Evolutionary conservation across 92 coral and sea anemone genomes (phyloP).

Genomic region (Bergia puertoricense): DNA sequence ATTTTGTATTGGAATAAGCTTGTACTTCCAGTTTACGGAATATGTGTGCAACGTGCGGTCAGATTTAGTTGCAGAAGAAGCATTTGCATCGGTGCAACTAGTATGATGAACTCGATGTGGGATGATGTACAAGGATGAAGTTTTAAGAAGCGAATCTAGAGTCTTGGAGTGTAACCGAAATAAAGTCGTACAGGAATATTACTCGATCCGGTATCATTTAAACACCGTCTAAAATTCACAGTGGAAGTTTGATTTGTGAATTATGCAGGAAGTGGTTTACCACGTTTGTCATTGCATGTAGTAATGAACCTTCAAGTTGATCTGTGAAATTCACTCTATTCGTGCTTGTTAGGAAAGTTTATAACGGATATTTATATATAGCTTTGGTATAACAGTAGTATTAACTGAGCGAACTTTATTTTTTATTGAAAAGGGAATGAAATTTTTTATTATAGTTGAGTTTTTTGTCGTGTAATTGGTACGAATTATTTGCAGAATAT

Average conservation of each 20-base stretch:
- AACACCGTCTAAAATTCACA: neutral
- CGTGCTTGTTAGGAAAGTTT: neutral
- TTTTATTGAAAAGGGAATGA: neutral
- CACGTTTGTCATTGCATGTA: neutral
- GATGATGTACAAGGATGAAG: no score
- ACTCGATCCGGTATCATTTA: no score
- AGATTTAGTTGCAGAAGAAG: no score
- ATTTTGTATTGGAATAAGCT: no score
- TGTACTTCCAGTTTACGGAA: no score
- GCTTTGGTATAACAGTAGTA: neutral
- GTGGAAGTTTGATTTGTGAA: neutral
- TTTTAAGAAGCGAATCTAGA: no score
- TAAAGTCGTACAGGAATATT: no score
- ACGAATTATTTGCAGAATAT: neutral
- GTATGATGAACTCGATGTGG: no score
- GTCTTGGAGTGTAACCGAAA: no score
- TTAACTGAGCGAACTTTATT: neutral
- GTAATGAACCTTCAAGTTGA: conserved; percentile 1
- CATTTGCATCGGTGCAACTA: no score
- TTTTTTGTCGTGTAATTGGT: neutral
- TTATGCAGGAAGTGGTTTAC: neutral
- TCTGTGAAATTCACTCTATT: conserved; percentile 22
- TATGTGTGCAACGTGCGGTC: no score
- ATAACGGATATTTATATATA: neutral
- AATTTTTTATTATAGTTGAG: neutral